Base-by-base conservation (phyloP, 2,797 vertebrate genomes). In the Rhinoraja longicauda region DNA sequence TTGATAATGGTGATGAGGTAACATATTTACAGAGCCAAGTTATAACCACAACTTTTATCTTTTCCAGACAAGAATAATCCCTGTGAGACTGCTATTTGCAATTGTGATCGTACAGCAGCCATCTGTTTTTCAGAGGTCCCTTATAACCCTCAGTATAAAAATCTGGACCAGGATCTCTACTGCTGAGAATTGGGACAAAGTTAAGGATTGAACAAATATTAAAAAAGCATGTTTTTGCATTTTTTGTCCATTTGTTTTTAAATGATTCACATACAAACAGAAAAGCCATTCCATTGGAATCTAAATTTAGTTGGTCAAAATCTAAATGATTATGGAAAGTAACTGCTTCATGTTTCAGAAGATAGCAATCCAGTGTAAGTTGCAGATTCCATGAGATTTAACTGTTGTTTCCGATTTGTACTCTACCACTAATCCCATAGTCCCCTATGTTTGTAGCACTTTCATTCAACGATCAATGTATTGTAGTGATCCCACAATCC, bases 71-170 rank as follows among this genome's bases (percentile, higher is more conserved):
- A 29, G 39, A 92, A 92, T n/a, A 19, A 57, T 10, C 10, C 36
- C 24, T 92, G 90, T 73, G 64, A 92, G 70, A 5, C 0, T 15
- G 67, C 10, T 92, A 4, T 92, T 75, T 92, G 90, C 53, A 19
- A 92, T 21, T 92, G 90, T 29, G 90, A 92, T 75, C 90, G 90
- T 9, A 75, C 19, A 4, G 39, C 70, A 75, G 64, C 90, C 24
- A 92, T 92, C 36, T 92, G 90, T 26, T 75, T 92, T 53, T 72
- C 90, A 26, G 0, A 57, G 0, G 13, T 70, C 4, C 9, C 36
- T 53, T 92, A 92, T n/a, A 75, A 75, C 21, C 12, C 12, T 29
- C 9, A 75, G 13, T 5, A 92, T 75, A 92, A 75, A 92, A 57
- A 75, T 75, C 70, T 92, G 39, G 70, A 75, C 70, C 75, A 13